Evolutionary conservation across 35 echinoderm and acorn worm genomes (phyloP).

Genomic region (Strongylocentrotus purpuratus): DNA sequence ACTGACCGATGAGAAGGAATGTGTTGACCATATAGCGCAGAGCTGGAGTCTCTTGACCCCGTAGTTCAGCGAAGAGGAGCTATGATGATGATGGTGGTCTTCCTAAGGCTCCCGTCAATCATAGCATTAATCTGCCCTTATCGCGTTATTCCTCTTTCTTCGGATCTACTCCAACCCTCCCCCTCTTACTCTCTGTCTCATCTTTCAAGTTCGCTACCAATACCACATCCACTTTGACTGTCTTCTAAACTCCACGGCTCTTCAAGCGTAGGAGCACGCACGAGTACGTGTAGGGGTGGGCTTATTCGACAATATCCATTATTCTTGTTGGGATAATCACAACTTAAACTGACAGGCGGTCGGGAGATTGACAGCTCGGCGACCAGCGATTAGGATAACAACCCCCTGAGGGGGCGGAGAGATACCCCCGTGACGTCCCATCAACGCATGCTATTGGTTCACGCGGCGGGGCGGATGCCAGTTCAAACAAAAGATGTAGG

Average conservation of each 20-base stretch:
- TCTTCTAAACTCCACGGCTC: slow-evolving; percentile 14
- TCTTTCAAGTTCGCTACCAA: slow-evolving; percentile 38
- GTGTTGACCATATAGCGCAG: slow-evolving; percentile 24
- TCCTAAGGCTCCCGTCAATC: slow-evolving; percentile 26
- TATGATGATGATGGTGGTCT: slow-evolving; percentile 24
- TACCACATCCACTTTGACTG: not conserved
- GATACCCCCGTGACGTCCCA: slow-evolving; percentile 10
- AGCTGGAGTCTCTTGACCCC: slow-evolving; percentile 1
- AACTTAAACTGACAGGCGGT: slow-evolving; percentile 47
- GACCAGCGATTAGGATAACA: slow-evolving; percentile 39
- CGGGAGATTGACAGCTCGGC: slow-evolving; percentile 59
- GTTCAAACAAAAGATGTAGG: slow-evolving; percentile 39
- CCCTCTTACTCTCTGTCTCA: not conserved
- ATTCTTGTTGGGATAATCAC: slow-evolving; percentile 55
- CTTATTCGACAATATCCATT: slow-evolving; percentile 52
- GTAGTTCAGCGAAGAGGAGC: not conserved
- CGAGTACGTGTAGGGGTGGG: slow-evolving; percentile 34
- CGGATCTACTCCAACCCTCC: not conserved
- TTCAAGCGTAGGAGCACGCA: slow-evolving; percentile 32
- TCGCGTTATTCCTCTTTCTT: slow-evolving; percentile 36
- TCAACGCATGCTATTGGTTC: slow-evolving; percentile 27
- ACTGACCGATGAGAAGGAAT: slow-evolving; percentile 20
- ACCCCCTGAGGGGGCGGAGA: slow-evolving; percentile 29
- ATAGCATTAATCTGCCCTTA: slow-evolving; percentile 31
- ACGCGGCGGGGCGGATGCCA: slow-evolving; percentile 22